These are phyloP conservation scores for Microctonus hyperodae DNA, from an alignment of 2,888 invertebrate genomes.

Conservation along the genomic window DNA sequence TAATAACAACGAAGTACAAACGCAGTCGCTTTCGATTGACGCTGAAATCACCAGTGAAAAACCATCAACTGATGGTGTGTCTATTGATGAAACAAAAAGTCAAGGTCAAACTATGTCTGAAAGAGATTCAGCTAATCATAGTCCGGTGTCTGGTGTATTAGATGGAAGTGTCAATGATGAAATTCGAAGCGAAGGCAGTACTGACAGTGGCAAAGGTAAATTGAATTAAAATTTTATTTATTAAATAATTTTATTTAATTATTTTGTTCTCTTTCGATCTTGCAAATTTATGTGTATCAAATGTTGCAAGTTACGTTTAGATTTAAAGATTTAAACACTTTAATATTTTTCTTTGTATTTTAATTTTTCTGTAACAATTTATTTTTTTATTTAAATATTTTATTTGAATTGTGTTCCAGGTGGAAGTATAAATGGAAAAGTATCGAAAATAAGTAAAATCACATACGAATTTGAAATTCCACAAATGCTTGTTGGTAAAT, in stretches of 20 bases:
- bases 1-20: constrained; percentile 8
- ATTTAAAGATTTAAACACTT: too few species aligned
- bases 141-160: constrained; percentile 76
- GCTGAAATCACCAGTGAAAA: constrained; percentile 29
- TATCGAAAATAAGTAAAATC: constrained; percentile 53
- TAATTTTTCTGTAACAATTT: not conserved
- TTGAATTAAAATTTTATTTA: not conserved
- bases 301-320: too few species aligned
- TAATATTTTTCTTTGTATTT: too few species aligned
- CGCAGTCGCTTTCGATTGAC: constrained; percentile 15
- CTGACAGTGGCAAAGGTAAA: constrained; percentile 83
- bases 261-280: not conserved
- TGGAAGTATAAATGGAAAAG: constrained; percentile 57
- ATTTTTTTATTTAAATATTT: too few species aligned
- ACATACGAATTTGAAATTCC: constrained; percentile 80
- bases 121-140: constrained; percentile 80
- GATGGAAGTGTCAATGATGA: constrained; percentile 63
- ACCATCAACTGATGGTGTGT: constrained; percentile 5
- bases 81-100: constrained; percentile 43
- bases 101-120: constrained; percentile 59
- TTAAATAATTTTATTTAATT: not conserved
- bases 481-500: constrained; percentile 79
- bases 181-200: constrained; percentile 71
- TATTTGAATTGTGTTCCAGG: too few species aligned
- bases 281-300: too few species aligned